phyloP scores from a whole-genome alignment of 2,797 vertebrate species.

The Tenualosa thibaudeaui region DNA sequence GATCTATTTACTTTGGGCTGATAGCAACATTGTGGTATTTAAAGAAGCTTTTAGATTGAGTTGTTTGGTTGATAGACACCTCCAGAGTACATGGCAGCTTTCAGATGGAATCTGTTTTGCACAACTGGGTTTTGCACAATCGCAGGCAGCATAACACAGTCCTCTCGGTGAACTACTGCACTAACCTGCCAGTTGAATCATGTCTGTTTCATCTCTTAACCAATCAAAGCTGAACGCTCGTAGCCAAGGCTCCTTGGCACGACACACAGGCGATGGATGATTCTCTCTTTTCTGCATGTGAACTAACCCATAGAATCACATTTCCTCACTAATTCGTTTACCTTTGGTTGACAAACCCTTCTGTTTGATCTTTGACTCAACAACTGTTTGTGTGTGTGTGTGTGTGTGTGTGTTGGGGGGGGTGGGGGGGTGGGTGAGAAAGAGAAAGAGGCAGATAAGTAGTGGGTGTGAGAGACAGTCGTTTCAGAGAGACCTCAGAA shows the following conservation, averaged over 20 bases:
- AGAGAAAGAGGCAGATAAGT: neutral
- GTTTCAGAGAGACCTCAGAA: neutral
- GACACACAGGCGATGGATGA: neutral
- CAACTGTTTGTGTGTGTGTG: neutral
- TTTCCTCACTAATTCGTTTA: neutral
- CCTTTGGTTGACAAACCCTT: neutral
- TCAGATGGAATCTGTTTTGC: neutral
- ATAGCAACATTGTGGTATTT: neutral
- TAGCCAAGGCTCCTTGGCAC: neutral
- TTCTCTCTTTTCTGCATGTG: neutral
- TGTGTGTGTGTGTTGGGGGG: neutral
- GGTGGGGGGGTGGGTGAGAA: neutral
- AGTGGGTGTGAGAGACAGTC: neutral
- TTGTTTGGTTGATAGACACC: neutral
- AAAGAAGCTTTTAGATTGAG: neutral
- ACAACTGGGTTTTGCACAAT: conserved; percentile 4
- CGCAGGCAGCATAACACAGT: neutral
- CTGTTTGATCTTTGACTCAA: neutral
- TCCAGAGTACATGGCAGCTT: neutral
- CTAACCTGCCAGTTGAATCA: conserved; percentile 10
- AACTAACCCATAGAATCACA: neutral
- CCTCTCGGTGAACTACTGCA: neutral
- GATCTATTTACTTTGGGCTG: neutral
- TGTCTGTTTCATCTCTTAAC: neutral
- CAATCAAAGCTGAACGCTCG: neutral